Evolutionary conservation across 2,888 invertebrate genomes (phyloP).

Genomic region (Chirona hameri): DNA sequence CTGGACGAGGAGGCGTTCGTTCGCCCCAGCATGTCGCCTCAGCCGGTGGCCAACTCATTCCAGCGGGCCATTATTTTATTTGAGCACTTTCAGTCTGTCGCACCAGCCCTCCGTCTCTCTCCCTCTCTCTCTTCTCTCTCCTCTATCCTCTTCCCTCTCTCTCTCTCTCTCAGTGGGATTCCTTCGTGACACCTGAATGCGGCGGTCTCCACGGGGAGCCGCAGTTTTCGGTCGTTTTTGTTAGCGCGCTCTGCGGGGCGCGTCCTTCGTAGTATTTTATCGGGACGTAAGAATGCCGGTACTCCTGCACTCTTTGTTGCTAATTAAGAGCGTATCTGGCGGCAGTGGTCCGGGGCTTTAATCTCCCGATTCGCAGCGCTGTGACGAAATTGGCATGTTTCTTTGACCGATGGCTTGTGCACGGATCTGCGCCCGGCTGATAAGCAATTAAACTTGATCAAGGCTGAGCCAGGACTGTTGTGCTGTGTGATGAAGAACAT

Average conservation of each 20-base stretch:
- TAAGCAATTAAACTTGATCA: too few species aligned
- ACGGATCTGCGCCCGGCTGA: too few species aligned
- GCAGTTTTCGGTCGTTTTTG: neutral
- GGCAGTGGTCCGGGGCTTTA: neutral
- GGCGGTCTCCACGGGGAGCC: neutral
- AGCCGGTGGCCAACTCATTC: too few species aligned
- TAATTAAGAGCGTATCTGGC: conserved; percentile 13
- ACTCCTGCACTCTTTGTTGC: neutral
- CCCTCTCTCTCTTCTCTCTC: neutral
- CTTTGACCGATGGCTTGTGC: neutral
- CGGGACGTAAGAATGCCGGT: conserved; percentile 2
- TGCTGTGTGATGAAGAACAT: too few species aligned
- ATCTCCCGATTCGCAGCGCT: neutral
- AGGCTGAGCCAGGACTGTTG: too few species aligned
- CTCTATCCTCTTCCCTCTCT: too few species aligned
- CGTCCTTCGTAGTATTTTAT: conserved; percentile 2
- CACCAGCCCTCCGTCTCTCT: neutral
- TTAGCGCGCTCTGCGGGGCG: neutral
- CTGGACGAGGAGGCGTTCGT: too few species aligned
- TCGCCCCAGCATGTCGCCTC: too few species aligned
- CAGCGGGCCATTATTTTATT: neutral
- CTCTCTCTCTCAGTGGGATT: neutral
- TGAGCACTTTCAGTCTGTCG: neutral
- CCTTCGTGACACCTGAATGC: conserved; percentile 1
- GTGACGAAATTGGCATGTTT: neutral